Evolutionary conservation across 2,113 vertebrate genomes (phyloP).

Genomic region (Pteronura brasiliensis): DNA sequence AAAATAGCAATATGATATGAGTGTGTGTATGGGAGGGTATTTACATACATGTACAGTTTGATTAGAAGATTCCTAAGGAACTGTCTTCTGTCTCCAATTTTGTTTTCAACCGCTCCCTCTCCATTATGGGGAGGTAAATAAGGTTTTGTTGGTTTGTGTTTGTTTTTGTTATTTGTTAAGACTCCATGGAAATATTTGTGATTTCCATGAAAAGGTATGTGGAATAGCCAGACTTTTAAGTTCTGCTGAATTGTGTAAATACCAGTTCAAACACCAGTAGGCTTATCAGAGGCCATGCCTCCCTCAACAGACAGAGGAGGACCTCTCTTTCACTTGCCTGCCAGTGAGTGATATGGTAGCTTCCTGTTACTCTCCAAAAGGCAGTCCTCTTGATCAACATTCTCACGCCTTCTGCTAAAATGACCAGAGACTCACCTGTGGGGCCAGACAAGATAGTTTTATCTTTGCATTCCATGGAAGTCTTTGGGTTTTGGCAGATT

Average conservation of each 20-base stretch:
- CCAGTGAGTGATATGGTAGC: neutral
- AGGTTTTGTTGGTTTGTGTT: neutral
- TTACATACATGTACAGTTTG: neutral
- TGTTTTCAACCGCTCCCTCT: neutral
- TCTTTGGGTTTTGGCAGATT: conserved; percentile 49
- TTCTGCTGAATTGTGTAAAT: conserved; percentile 28
- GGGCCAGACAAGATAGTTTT: conserved; percentile 57
- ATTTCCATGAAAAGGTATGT: neutral
- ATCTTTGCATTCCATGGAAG: conserved; percentile 18
- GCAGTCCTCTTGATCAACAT: conserved; percentile 28
- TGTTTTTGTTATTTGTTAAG: neutral
- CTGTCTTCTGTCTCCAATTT: neutral
- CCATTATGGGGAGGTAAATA: neutral
- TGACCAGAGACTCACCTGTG: conserved; percentile 5
- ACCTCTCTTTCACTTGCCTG: conserved; percentile 18
- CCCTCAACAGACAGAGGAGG: neutral
- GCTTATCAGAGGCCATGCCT: conserved; percentile 1
- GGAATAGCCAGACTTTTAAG: neutral
- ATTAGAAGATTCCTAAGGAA: neutral
- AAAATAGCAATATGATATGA: neutral
- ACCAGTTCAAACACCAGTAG: conserved; percentile 16
- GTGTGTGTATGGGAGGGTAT: neutral
- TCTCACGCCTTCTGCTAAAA: conserved; percentile 1
- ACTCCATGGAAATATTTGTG: neutral
- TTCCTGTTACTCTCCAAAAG: neutral